phyloP scores from a whole-genome alignment of 2,797 vertebrate species.

The Buphagus erythrorhynchus region DNA sequence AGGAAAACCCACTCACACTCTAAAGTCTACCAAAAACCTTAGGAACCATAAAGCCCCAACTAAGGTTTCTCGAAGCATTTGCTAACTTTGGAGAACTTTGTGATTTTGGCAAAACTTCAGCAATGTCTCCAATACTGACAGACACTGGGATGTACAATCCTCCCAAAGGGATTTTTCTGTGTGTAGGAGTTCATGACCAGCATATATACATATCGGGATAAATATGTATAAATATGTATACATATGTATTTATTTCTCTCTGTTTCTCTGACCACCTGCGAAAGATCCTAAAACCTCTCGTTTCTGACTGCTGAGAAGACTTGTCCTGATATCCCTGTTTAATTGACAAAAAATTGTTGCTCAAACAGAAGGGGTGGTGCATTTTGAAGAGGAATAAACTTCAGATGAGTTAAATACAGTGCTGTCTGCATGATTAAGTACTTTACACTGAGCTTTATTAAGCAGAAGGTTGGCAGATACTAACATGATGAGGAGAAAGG shows the following conservation, averaged over 20 bases:
- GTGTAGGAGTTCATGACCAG: neutral
- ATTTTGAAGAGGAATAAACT: neutral
- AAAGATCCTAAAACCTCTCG: neutral
- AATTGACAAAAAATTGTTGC: neutral
- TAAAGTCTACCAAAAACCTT: conserved; percentile 21
- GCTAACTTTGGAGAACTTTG: neutral
- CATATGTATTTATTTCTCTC: neutral
- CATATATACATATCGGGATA: neutral
- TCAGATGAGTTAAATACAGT: neutral
- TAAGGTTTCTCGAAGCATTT: neutral
- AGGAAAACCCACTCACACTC: neutral
- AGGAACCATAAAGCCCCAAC: conserved; percentile 14
- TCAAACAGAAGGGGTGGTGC: neutral
- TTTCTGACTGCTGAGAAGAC: neutral
- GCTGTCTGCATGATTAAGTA: neutral
- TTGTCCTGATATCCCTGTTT: neutral
- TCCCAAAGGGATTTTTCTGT: neutral
- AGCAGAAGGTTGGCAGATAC: neutral
- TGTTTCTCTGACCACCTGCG: neutral
- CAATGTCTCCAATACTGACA: neutral
- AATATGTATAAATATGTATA: neutral
- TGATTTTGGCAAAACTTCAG: conserved; percentile 42
- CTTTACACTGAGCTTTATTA: conserved; percentile 16
- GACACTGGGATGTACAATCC: rapidly evolving
- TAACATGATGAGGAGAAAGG: neutral